Conservation (phyloP, 2,888 invertebrate species). For the Nephrotoma guestfalica region DNA sequence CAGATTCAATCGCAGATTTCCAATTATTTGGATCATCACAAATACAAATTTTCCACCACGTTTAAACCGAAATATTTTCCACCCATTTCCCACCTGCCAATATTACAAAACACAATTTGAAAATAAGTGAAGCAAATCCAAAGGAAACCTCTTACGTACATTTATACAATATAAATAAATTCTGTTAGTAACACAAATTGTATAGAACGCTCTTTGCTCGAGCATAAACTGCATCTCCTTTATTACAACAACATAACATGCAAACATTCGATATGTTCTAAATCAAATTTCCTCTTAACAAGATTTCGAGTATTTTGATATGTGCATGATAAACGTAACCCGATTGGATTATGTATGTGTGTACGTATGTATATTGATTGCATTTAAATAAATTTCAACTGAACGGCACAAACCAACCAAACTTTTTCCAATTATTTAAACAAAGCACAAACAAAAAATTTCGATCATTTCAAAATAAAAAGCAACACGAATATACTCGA, state of each 20-base stretch:
- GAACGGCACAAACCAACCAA: background rate
- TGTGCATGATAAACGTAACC: background rate
- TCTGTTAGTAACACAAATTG: too few relatives aligned
- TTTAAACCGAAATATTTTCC: too few relatives aligned
- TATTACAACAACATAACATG: background rate
- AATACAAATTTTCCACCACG: too few relatives aligned
- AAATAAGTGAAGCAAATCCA: too few relatives aligned
- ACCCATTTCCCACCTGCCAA: too few relatives aligned
- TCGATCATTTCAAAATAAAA: background rate
- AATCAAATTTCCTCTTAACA: too few relatives aligned
- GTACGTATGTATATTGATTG: background rate
- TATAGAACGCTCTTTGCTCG: background rate
- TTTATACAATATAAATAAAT: too few relatives aligned
- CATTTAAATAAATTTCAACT: background rate
- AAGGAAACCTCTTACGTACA: too few relatives aligned
- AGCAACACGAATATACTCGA: background rate
- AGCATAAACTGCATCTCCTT: background rate
- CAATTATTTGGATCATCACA: too few relatives aligned
- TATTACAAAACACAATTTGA: too few relatives aligned
- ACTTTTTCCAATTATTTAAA: background rate
- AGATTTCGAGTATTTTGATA: too few relatives aligned
- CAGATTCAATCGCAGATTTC: too few relatives aligned
- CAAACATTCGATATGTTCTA: background rate
- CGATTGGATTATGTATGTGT: background rate
- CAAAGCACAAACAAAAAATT: background rate